Conservation (phyloP, 2,113 vertebrate species). For the Periophthalmodon schlosseri region DNA sequence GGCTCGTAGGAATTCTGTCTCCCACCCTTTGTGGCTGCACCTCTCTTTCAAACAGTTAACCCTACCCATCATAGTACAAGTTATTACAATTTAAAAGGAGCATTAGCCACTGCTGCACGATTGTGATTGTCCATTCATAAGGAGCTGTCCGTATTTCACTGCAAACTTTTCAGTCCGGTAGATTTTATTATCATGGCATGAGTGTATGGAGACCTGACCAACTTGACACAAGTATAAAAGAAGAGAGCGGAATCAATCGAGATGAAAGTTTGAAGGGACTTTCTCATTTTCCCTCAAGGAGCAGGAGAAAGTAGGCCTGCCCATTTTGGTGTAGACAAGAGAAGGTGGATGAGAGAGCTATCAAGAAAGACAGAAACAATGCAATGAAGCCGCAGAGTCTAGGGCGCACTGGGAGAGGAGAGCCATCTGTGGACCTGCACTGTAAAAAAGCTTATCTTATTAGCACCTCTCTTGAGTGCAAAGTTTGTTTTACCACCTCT, state of each 20-base stretch:
- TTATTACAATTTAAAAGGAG: too few relatives aligned
- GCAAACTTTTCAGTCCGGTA: neutral
- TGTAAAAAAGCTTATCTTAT: constrained; percentile 46
- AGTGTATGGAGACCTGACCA: neutral
- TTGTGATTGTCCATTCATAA: neutral
- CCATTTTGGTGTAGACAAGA: constrained; percentile 14
- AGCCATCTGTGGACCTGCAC: constrained; percentile 50
- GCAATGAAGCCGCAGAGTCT: constrained; percentile 40
- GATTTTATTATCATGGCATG: neutral
- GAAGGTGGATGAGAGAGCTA: constrained; percentile 23
- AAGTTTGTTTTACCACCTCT: constrained; percentile 36
- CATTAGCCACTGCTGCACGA: neutral
- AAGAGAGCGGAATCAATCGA: neutral
- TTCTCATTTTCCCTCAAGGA: constrained; percentile 22
- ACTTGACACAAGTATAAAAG: constrained; percentile 3
- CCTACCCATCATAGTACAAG: too few relatives aligned
- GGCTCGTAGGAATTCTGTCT: too few relatives aligned
- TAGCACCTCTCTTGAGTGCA: constrained; percentile 28
- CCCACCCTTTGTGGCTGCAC: too few relatives aligned
- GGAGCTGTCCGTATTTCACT: neutral
- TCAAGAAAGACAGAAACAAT: constrained; percentile 32
- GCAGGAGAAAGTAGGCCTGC: constrained; percentile 17
- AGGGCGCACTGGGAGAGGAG: constrained; percentile 31
- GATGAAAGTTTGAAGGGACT: constrained; percentile 17
- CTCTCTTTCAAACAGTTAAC: too few relatives aligned